These are phyloP conservation scores for Epicauta chinensis DNA, from an alignment of 1,140 invertebrate species.

Conservation along the genomic window DNA sequence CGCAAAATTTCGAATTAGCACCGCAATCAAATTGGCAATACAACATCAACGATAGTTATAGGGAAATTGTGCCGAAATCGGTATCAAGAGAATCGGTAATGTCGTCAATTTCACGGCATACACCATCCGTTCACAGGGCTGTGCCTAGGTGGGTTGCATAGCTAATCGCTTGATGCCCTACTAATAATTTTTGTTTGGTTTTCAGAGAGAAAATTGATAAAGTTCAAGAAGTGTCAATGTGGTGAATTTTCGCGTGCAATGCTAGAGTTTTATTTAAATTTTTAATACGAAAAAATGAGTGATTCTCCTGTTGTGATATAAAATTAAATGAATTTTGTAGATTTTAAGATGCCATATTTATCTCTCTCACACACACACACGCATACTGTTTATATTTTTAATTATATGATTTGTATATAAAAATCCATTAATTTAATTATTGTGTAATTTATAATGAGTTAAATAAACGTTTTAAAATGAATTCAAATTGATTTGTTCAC, in stretches of 20 bases:
- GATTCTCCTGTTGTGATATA: slow-evolving; percentile 25
- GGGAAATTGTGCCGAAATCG: slow-evolving; percentile 37
- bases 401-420: too few species aligned
- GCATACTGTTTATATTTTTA: too few species aligned
- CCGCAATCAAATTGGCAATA: slow-evolving; percentile 54
- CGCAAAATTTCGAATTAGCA: slow-evolving; percentile 51
- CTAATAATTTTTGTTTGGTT: slow-evolving; percentile 7
- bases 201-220: slow-evolving; percentile 26
- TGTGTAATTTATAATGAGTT: too few species aligned
- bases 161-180: not conserved
- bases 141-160: slow-evolving; percentile 17
- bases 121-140: slow-evolving; percentile 28
- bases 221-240: slow-evolving; percentile 33
- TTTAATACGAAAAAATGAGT: slow-evolving; percentile 22
- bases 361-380: slow-evolving; percentile 3
- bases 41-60: slow-evolving; percentile 33
- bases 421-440: too few species aligned
- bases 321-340: slow-evolving; percentile 5
- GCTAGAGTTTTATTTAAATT: not conserved
- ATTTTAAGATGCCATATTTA: slow-evolving; percentile 24
- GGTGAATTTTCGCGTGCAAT: slow-evolving; percentile 19
- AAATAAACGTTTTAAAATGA: too few species aligned
- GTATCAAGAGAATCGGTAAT: slow-evolving; percentile 44
- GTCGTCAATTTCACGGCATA: slow-evolving; percentile 39
- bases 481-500: too few species aligned